A percentile compares a stretch with the other conserved stretches of the same genome.
Conservation (phyloP, 2,797 vertebrate genomes). For the Sciurus vulgaris region DNA sequence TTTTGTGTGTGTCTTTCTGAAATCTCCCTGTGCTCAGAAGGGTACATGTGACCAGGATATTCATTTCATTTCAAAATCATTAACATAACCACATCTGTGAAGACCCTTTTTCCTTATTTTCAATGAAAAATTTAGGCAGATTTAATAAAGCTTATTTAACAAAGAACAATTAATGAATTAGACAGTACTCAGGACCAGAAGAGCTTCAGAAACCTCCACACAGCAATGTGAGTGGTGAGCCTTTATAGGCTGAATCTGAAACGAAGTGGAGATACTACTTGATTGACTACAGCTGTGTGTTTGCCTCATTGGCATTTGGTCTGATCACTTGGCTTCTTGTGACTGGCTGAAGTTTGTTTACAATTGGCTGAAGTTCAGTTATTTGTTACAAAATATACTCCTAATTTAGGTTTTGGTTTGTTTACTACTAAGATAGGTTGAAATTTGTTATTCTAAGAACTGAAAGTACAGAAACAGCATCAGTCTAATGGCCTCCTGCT, state of each 20-base stretch:
- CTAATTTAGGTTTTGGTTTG: not conserved
- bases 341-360: not conserved
- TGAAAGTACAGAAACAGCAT: not conserved
- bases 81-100: not conserved
- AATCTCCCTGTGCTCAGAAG: not conserved
- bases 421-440: not conserved
- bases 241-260: not conserved
- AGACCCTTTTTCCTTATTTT: slow-evolving; percentile 2
- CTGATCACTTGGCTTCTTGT: not conserved
- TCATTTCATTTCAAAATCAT: not conserved
- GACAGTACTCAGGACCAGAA: not conserved
- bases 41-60: not conserved
- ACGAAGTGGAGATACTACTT: not conserved
- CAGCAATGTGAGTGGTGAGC: not conserved
- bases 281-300: not conserved
- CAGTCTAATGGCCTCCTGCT: not conserved
- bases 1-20: not conserved
- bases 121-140: not conserved
- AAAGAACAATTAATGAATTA: not conserved
- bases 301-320: not conserved
- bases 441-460: not conserved
- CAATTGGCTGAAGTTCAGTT: not conserved
- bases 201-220: not conserved
- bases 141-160: not conserved
- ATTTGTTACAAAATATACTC: not conserved